Conservation (phyloP, 2,113 vertebrate genomes). For the Gambusia affinis region DNA sequence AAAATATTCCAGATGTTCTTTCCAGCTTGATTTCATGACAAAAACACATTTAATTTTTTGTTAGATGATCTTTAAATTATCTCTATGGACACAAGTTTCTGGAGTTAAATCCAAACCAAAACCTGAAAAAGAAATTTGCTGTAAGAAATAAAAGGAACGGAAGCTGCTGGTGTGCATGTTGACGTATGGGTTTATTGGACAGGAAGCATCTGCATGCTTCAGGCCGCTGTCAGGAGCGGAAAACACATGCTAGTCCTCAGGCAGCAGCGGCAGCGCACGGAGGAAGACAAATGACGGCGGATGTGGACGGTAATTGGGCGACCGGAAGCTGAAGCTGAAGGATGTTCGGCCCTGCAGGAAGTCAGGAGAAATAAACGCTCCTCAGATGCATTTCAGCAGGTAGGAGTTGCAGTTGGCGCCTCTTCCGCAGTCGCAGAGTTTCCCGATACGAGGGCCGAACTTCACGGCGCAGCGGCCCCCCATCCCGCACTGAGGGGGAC, state of each 20-base stretch:
- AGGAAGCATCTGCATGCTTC: constrained; percentile 31
- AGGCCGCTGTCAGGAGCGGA: constrained; percentile 14
- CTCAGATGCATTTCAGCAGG: constrained; percentile 83
- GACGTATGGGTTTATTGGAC: constrained; percentile 49
- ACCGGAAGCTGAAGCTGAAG: not conserved
- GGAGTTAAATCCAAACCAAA: too few relatives aligned
- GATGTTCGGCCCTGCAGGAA: not conserved
- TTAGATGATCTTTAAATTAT: too few relatives aligned
- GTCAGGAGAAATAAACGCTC: not conserved
- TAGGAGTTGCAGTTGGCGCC: constrained; percentile 82
- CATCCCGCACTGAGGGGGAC: constrained; percentile 68
- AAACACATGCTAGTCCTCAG: constrained; percentile 27
- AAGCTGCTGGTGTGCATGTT: not conserved
- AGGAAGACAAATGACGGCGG: not conserved
- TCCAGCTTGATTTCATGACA: too few relatives aligned
- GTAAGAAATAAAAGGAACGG: not conserved
- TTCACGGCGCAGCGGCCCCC: constrained; percentile 81
- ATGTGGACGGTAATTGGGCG: not conserved
- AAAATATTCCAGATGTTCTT: too few relatives aligned
- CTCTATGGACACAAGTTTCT: too few relatives aligned
- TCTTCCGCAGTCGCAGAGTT: constrained; percentile 82
- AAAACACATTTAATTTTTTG: too few relatives aligned
- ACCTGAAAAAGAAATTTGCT: too few relatives aligned
- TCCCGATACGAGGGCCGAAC: constrained; percentile 81
- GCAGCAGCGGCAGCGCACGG: not conserved